Evolutionary conservation across 2,888 invertebrate species (phyloP).

Genomic region (Onchidella celtica): DNA sequence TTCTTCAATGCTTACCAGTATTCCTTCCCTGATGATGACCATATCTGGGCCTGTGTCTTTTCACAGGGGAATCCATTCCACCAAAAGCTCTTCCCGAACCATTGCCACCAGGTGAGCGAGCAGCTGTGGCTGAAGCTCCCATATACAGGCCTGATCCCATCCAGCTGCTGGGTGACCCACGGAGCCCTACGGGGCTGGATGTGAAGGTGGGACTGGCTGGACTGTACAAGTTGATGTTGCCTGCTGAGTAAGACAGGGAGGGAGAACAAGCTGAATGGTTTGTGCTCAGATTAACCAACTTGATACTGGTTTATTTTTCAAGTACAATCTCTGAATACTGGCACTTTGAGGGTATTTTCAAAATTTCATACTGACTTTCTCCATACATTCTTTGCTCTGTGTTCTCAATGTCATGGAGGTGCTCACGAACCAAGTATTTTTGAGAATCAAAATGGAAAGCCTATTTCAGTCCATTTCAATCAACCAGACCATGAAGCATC

Average conservation of each 20-base stretch:
- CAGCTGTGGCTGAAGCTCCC: not conserved
- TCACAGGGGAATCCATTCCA: slow-evolving; percentile 22
- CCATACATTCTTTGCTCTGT: too few relatives aligned
- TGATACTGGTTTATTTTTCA: too few relatives aligned
- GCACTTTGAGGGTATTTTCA: too few relatives aligned
- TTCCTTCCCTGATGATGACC: slow-evolving; percentile 10
- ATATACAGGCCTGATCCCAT: not conserved
- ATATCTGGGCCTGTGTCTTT: slow-evolving; percentile 17
- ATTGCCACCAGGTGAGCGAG: not conserved
- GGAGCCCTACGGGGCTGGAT: slow-evolving; percentile 18
- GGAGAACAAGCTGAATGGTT: too few relatives aligned
- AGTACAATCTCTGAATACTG: too few relatives aligned
- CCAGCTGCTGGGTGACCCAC: not conserved
- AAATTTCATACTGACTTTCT: too few relatives aligned
- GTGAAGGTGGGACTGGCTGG: slow-evolving; percentile 28
- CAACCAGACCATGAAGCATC: too few relatives aligned
- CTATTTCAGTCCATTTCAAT: too few relatives aligned
- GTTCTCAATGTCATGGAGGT: too few relatives aligned
- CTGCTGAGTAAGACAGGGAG: slow-evolving; percentile 16
- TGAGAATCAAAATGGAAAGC: too few relatives aligned
- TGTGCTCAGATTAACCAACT: too few relatives aligned
- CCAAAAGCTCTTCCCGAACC: not conserved
- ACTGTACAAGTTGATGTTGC: slow-evolving; percentile 39
- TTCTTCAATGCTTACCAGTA: slow-evolving; percentile 34
- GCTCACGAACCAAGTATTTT: too few relatives aligned